Base-by-base conservation (phyloP, 2,888 invertebrate species). In the Polymixis flavicincta region DNA sequence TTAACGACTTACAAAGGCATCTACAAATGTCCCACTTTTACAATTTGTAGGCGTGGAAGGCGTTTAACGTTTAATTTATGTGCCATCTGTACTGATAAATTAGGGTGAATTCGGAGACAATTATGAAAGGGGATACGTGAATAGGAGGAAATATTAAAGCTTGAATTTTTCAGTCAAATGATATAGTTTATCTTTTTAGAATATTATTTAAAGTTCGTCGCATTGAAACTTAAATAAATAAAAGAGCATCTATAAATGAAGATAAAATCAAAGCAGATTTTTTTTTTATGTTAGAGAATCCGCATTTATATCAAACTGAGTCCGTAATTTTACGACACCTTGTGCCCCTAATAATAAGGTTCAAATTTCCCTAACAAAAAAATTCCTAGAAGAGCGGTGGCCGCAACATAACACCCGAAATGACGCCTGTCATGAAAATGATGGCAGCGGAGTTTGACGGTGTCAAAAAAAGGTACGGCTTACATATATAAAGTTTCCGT, bases 1-100 rank as follows among this genome's bases (percentile, higher is more conserved):
- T 85, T 82, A 80, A 85, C 54, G 73, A 67, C 50, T 50, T 63
- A 17, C n/a, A 42, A 73, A 63, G 61, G 65, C 54, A 57, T 48
- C 22, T 55, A 64, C 74, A 77, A 59, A 75, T 73, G 76, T 54
- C 42, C 66, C 32, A 71, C 57, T 73, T 78, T 67, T 66, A 64
- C 37, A 55, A 1, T 57, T 42, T 22, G 22, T 61, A 73, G 50
- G 66, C 50, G 50, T 55, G 48, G 67, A 9, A 19, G n/a, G 48
- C 60, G 54, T 14, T 61, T 37, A 77, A 28, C 45, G 28, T 60
- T 65, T 54, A n/a, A 60, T 71, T 77, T 19, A 59, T 25, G 19
- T 25, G 55, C 57, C 55, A 45, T 64, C 22, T 57, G 77, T 45
- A 32, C 22, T 32, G 60, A 76, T 54, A 37, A 48, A 68, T 75